Conservation (phyloP, 2,888 invertebrate genomes). For the Caenorhabditis zanzibari region DNA sequence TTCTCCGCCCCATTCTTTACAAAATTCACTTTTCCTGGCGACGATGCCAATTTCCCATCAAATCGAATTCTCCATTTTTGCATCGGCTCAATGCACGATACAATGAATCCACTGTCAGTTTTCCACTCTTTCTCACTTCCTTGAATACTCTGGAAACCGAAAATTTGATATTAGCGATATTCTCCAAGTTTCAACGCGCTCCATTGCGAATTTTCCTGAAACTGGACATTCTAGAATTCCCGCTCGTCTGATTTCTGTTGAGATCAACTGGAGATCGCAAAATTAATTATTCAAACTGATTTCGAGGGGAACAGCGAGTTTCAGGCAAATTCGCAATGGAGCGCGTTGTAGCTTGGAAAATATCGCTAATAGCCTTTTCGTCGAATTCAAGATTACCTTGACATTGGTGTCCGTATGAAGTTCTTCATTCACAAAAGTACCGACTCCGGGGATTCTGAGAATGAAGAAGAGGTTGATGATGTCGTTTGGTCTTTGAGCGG, state of each 20-base stretch:
- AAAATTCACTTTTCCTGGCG: conserved; percentile 54
- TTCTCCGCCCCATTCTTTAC: conserved; percentile 64
- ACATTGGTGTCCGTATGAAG: conserved; percentile 77
- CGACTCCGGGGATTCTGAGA: conserved; percentile 87
- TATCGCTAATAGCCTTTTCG: too few relatives aligned
- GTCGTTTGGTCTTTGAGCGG: conserved; percentile 76
- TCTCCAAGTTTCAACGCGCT: too few relatives aligned
- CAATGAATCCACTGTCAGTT: conserved; percentile 88
- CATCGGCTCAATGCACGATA: conserved; percentile 89
- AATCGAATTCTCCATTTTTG: conserved; percentile 88
- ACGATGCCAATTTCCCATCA: conserved; percentile 87
- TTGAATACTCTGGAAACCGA: conserved; percentile 68
- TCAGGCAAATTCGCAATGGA: too few relatives aligned
- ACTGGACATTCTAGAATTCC: too few relatives aligned
- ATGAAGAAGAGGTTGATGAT: conserved; percentile 80
- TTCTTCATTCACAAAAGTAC: conserved; percentile 86
- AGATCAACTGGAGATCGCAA: too few relatives aligned
- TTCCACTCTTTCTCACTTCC: conserved; percentile 84
- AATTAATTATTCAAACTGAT: too few relatives aligned
- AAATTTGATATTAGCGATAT: too few relatives aligned
- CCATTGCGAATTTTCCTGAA: too few relatives aligned
- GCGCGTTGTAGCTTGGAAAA: too few relatives aligned
- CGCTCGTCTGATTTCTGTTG: too few relatives aligned
- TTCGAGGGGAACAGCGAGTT: too few relatives aligned
- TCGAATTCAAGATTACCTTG: too few relatives aligned